Base-by-base conservation (phyloP, 1,140 invertebrate species). In the Ceratitis capitata region DNA sequence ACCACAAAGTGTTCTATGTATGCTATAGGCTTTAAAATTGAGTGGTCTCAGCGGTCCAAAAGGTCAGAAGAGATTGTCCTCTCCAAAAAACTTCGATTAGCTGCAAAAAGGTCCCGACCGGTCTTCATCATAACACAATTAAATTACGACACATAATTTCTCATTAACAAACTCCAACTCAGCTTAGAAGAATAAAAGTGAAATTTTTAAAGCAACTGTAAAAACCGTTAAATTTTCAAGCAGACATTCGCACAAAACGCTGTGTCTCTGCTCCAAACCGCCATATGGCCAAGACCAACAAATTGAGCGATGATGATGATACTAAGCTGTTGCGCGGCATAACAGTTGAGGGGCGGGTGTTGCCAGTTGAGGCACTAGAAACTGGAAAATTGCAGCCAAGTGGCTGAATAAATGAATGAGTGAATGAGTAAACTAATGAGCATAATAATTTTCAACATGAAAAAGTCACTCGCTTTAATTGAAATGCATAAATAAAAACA, bases 361-460 rank as follows among this genome's bases (percentile, higher is more conserved):
- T 16, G 19, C 39, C 19, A 56, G 69, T 9, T 45, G 64, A 10
- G 69, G 69, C 19, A 10, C 19, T 9, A n/a, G 19, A 64, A 29
- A 64, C 19, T n/a, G n/a, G 26, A 19, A 42, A 45, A 45, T 9
- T 7, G n/a, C 19, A 23, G 69, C 39, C 69, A 78, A 78, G 39
- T 78, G 39, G 69, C 42, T 78, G 69, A 78, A 78, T 78, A 78
- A 78, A n/a, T 78, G 69, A 47, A 78, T 78, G 69, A 78, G 45
- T 78, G 39, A 47, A 78, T 78, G 69, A 78, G 45, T 78, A n/a
- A 23, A 47, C 69, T 78, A 78, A 78, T 78, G 69, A 78, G 39
- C 23, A 78, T 78, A 78, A 78, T 78, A 42, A 78, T 78, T 78
- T 45, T 19, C 39, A 23, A 78, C 69, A 78, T 78, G 39, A 78